These are phyloP conservation scores for Caenorhabditis wallacei DNA, from an alignment of 2,888 invertebrate genomes.

Conservation along the genomic window DNA sequence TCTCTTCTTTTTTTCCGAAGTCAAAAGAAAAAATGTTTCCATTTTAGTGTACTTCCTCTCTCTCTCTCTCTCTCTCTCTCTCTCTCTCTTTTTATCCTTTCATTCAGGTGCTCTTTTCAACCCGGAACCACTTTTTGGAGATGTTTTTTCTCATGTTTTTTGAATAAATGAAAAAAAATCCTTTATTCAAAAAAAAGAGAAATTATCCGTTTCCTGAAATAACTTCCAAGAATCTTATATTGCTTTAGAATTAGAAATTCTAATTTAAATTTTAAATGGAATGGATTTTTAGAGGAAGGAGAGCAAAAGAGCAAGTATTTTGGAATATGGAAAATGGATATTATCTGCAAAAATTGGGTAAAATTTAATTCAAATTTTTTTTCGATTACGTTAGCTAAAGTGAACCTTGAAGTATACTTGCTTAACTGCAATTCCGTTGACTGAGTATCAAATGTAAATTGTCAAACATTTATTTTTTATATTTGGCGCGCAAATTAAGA, in stretches of 20 bases:
- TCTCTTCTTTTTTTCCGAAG: not conserved
- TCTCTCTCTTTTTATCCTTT: too few relatives aligned
- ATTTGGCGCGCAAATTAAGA: too few relatives aligned
- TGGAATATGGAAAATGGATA: too few relatives aligned
- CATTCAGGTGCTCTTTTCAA: slow-evolving; percentile 2
- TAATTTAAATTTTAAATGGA: slow-evolving; percentile 13
- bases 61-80: too few relatives aligned
- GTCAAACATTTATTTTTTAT: too few relatives aligned
- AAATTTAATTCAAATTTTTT: too few relatives aligned
- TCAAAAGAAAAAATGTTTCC: slow-evolving; percentile 22
- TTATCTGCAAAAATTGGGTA: too few relatives aligned
- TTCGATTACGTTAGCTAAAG: too few relatives aligned
- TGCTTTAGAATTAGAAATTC: not conserved
- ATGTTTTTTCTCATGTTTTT: not conserved
- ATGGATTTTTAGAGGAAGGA: not conserved
- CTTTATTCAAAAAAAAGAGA: not conserved
- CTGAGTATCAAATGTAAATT: too few relatives aligned
- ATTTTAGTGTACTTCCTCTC: slow-evolving; percentile 3
- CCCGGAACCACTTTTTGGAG: slow-evolving; percentile 1
- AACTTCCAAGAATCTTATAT: slow-evolving; percentile 13
- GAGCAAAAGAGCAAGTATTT: not conserved
- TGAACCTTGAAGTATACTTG: too few relatives aligned
- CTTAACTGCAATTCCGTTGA: too few relatives aligned
- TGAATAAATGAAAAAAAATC: not conserved
- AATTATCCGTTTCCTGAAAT: not conserved